Percentiles rank a stretch among this genome's conserved stretches.
Conservation (phyloP, 1,140 invertebrate genomes). For the Pantala flavescens region DNA sequence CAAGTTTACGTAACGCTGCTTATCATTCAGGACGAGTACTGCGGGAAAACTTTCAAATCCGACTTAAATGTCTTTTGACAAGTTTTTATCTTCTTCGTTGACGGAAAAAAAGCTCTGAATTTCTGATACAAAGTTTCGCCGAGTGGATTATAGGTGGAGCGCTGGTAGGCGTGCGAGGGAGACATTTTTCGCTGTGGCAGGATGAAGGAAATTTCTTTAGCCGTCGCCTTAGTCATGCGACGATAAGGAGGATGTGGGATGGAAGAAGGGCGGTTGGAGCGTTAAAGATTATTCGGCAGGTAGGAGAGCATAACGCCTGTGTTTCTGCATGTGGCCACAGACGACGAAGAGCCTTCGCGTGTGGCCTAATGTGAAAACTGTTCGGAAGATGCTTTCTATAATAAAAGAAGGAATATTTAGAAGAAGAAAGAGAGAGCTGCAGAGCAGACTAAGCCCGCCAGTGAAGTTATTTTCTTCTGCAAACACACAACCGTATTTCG, state of each 20-base stretch:
- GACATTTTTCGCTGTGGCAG: neutral
- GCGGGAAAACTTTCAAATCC: no score
- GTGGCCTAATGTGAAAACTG: neutral
- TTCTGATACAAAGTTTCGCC: neutral
- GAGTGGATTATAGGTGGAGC: neutral
- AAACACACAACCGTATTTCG: no score
- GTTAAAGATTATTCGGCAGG: conserved; percentile 1
- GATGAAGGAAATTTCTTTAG: neutral
- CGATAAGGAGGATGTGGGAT: neutral
- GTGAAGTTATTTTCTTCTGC: no score
- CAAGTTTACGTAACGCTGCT: no score
- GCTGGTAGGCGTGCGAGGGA: neutral
- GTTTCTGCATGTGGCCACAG: neutral
- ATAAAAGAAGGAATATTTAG: neutral
- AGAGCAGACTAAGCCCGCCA: neutral
- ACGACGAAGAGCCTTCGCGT: neutral
- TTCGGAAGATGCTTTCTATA: neutral
- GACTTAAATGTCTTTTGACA: no score
- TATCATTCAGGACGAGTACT: no score
- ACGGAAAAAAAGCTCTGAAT: neutral
- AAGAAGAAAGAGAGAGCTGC: neutral
- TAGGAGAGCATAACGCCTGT: neutral
- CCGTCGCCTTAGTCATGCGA: neutral
- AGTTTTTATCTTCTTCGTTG: no score
- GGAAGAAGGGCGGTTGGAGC: neutral